These are phyloP conservation scores for Phrynocephalus versicolor DNA, from an alignment of 2,113 vertebrate species.

Conservation along the genomic window DNA sequence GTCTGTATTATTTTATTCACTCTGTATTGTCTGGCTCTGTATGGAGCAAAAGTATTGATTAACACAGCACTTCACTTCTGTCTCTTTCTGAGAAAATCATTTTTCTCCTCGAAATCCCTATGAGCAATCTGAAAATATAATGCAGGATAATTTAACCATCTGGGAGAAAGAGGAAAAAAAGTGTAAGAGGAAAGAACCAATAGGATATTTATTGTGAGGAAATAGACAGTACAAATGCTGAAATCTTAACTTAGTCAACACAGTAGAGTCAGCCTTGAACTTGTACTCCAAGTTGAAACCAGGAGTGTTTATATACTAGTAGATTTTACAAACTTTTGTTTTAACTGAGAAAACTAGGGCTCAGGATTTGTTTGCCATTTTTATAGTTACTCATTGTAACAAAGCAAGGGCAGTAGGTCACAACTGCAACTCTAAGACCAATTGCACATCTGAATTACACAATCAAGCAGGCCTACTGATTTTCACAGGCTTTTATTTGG, in stretches of 20 bases:
- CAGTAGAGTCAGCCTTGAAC: too few species aligned
- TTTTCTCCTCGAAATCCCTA: background rate
- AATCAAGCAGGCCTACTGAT: too few species aligned
- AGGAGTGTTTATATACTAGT: too few species aligned
- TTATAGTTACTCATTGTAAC: too few species aligned
- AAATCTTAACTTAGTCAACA: background rate
- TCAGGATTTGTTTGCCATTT: too few species aligned
- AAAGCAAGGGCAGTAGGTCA: too few species aligned
- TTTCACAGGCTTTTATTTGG: too few species aligned
- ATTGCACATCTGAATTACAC: too few species aligned
- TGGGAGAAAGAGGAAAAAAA: background rate
- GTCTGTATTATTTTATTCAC: constrained; percentile 34
- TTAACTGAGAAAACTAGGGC: too few species aligned
- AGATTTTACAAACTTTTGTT: background rate
- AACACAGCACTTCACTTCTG: constrained; percentile 20
- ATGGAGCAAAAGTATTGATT: constrained; percentile 53
- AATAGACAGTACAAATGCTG: background rate
- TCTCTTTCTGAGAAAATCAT: background rate
- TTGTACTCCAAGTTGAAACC: too few species aligned
- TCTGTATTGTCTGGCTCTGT: constrained; percentile 28
- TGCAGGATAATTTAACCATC: background rate
- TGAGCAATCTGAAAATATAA: background rate
- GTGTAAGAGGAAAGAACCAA: background rate
- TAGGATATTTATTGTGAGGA: background rate
- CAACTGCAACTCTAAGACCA: too few species aligned